Evolutionary conservation across 2,797 vertebrate genomes (phyloP), one percentile per base, ranked within the genome.

Genomic region (Gymnothorax reevesii): DNA sequence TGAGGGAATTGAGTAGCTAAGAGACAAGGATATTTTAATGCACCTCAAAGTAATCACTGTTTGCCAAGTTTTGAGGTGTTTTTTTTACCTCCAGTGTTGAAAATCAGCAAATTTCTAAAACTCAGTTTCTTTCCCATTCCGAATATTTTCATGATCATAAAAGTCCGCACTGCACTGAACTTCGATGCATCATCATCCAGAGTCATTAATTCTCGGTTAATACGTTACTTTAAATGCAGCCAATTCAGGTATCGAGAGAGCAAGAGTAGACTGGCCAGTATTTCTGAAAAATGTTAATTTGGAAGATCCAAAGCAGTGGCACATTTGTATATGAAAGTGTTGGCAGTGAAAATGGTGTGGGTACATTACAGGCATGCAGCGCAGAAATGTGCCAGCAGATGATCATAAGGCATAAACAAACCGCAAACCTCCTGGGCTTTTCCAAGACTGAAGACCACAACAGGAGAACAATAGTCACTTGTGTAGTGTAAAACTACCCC

Each of bases 381-480:
- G n/a, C 77, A 55, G 25, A 20, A 80, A 17, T 80, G 55, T 9
- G 77, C 77, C 12, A 49, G 73, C 52, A 80, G 49, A 55, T 55
- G 54, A 75, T 75, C 33, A 20, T 20, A 80, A 22, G 55, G 52
- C 12, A 57, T 12, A 71, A 83, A 86, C 64, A 60, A 42, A 83
- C 33, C 80, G 17, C 57, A 75, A 55, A 17, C 33, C 27, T 33
- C 83, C 75, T 73, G 42, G 80, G 88, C 80, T 57, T 9, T 33
- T 59, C 59, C 49, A 7, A 77, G 89, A 52, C 73, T 84, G 33
- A 57, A 59, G 17, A 82, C 52, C 22, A 54, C 69, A 59, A 86
- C 22, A 86, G 17, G 27, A 9, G 82, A 2, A 9, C 49, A 55
- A 84, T 69, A 57, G 12, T 57, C 49, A 15, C 62, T 52, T 17